A percentile compares a stretch with the other conserved stretches of the same genome.
phyloP scores from a whole-genome alignment of 1,140 invertebrate species.

The Colletes latitarsis region DNA sequence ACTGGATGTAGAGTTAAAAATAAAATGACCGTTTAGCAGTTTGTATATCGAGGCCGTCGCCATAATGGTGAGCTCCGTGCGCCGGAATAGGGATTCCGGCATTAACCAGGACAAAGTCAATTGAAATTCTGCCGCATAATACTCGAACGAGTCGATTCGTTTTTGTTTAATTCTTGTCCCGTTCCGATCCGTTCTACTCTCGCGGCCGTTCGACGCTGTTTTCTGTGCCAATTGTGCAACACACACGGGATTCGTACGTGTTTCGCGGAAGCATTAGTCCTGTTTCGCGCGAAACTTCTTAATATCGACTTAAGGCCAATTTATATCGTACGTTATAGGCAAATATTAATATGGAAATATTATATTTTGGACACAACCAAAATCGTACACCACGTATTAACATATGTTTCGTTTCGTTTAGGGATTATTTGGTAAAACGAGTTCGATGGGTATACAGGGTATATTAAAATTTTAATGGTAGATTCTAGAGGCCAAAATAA shows the following conservation, averaged over 20 bases:
- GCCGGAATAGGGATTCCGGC: conserved; percentile 46
- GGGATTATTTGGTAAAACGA: no score
- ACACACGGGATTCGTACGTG: background rate
- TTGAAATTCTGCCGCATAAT: conserved; percentile 48
- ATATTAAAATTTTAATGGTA: no score
- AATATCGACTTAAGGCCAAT: no score
- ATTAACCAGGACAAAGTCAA: conserved; percentile 46
- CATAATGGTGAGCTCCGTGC: conserved; percentile 29
- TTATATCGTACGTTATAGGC: no score
- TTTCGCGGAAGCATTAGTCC: background rate
- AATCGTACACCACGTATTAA: no score
- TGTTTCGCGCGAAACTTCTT: no score
- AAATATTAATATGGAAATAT: no score
- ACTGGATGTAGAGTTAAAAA: conserved; percentile 61
- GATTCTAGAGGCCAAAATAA: no score
- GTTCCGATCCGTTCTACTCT: conserved; percentile 19
- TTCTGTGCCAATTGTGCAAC: conserved; percentile 25
- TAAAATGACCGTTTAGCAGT: conserved; percentile 59
- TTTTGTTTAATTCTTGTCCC: conserved; percentile 38
- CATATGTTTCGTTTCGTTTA: no score
- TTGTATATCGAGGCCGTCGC: conserved; percentile 43
- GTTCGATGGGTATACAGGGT: no score
- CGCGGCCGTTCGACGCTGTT: background rate
- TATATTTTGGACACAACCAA: no score
- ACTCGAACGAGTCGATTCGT: conserved; percentile 21